Evolutionary conservation across 2,888 invertebrate species (phyloP).

Genomic region (Chironomus tentans): DNA sequence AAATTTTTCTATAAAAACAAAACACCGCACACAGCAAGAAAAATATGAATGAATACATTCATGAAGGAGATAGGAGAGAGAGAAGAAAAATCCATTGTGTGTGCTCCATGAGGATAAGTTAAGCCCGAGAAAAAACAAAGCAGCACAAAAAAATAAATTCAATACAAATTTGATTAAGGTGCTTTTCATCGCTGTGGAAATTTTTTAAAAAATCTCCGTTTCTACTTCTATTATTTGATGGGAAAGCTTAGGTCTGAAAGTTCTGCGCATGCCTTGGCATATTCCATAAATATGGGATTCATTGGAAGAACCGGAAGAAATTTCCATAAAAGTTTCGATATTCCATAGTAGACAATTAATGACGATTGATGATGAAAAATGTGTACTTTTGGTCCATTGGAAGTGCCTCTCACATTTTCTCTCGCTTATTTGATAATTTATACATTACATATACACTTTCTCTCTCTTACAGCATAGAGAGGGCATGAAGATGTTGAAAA

Average conservation of each 20-base stretch:
- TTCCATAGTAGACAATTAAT: not conserved
- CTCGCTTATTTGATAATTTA: too few relatives aligned
- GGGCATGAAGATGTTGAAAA: too few relatives aligned
- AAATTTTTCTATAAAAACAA: too few relatives aligned
- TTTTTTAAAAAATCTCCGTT: not conserved
- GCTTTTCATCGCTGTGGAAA: conserved; percentile 13
- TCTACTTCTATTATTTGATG: not conserved
- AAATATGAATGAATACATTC: too few relatives aligned
- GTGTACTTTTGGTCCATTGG: too few relatives aligned
- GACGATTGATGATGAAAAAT: not conserved
- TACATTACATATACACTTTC: too few relatives aligned
- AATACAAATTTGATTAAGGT: conserved; percentile 26
- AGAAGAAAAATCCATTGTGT: not conserved
- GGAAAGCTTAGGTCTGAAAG: not conserved
- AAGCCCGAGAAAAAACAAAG: not conserved
- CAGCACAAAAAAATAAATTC: not conserved
- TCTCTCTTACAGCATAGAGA: too few relatives aligned
- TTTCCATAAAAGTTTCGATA: not conserved
- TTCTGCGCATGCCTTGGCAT: not conserved
- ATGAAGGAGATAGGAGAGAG: too few relatives aligned
- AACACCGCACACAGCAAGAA: too few relatives aligned
- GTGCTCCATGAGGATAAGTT: not conserved
- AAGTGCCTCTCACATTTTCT: too few relatives aligned
- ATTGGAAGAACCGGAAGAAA: not conserved
- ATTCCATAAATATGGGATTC: not conserved